Evolutionary conservation across 2,888 invertebrate species (phyloP).

Genomic region (Epistrophella euchroma): DNA sequence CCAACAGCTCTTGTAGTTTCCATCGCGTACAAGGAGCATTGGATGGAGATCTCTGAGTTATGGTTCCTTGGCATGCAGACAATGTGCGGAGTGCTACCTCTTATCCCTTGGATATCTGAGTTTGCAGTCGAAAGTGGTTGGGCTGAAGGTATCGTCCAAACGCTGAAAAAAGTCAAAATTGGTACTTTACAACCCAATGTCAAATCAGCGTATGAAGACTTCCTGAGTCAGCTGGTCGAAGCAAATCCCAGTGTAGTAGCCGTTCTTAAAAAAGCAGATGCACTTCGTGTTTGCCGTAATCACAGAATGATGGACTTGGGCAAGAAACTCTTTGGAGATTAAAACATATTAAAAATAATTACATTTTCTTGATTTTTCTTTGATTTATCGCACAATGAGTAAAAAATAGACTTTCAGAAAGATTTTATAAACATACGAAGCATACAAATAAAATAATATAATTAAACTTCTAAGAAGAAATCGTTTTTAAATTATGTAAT

Average conservation of each 20-base stretch:
- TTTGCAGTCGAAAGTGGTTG: constrained; percentile 97
- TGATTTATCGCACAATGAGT: constrained; percentile 39
- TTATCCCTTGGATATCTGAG: constrained; percentile 94
- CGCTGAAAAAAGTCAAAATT: constrained; percentile 92
- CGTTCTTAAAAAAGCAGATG: constrained; percentile 92
- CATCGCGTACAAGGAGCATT: constrained; percentile 93
- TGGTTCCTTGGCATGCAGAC: constrained; percentile 98
- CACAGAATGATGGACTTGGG: constrained; percentile 95
- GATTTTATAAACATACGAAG: constrained; percentile 46
- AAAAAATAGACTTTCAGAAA: constrained; percentile 28
- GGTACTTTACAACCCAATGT: constrained; percentile 93
- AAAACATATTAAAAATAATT: constrained; percentile 78
- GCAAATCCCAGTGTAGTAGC: constrained; percentile 90
- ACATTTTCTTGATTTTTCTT: constrained; percentile 24
- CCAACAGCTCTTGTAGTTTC: constrained; percentile 92
- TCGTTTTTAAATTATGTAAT: constrained; percentile 31
- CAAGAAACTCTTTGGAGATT: constrained; percentile 94
- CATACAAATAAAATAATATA: constrained; percentile 44
- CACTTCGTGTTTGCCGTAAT: constrained; percentile 92
- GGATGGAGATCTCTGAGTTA: constrained; percentile 95
- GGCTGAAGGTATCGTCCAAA: constrained; percentile 94
- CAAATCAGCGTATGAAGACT: constrained; percentile 95
- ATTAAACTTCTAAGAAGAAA: constrained; percentile 12
- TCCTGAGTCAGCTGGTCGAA: constrained; percentile 92
- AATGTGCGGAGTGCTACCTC: constrained; percentile 91